Evolutionary conservation across 2,113 vertebrate genomes (phyloP).

Genomic region (Mesocricetus auratus): DNA sequence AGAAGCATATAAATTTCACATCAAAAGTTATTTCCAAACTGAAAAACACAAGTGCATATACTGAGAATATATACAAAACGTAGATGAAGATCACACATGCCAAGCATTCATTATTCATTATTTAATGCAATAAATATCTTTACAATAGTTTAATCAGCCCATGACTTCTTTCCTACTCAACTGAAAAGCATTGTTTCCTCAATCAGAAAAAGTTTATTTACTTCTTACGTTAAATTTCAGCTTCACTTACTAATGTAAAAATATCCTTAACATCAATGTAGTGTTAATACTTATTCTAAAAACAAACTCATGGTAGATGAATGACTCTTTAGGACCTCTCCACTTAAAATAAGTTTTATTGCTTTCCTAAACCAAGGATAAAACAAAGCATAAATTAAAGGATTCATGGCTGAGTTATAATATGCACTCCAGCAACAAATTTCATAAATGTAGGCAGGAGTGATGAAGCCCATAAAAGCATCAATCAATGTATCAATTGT

Average conservation of each 20-base stretch:
- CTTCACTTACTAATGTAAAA: not conserved
- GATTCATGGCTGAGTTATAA: conserved; percentile 67
- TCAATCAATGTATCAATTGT: conserved; percentile 38
- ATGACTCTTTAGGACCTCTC: not conserved
- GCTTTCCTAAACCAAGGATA: conserved; percentile 70
- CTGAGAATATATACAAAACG: not conserved
- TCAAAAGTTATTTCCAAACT: not conserved
- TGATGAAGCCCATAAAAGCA: conserved; percentile 58
- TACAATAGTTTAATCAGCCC: not conserved
- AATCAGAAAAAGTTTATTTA: not conserved
- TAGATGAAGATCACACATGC: not conserved
- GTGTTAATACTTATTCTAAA: conserved; percentile 47
- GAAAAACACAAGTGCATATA: not conserved
- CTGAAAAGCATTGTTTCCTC: not conserved
- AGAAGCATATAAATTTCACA: not conserved
- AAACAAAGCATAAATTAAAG: conserved; percentile 72
- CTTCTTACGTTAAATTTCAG: not conserved
- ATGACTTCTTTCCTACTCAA: not conserved
- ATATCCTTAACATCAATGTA: not conserved
- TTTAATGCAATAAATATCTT: not conserved
- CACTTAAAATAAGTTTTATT: conserved; percentile 56
- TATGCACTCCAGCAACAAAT: conserved; percentile 57
- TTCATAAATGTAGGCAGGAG: conserved; percentile 62
- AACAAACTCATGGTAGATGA: conserved; percentile 62
- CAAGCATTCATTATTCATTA: not conserved